Base-by-base conservation (phyloP, 2,797 vertebrate species). In the Smutsia gigantea region DNA sequence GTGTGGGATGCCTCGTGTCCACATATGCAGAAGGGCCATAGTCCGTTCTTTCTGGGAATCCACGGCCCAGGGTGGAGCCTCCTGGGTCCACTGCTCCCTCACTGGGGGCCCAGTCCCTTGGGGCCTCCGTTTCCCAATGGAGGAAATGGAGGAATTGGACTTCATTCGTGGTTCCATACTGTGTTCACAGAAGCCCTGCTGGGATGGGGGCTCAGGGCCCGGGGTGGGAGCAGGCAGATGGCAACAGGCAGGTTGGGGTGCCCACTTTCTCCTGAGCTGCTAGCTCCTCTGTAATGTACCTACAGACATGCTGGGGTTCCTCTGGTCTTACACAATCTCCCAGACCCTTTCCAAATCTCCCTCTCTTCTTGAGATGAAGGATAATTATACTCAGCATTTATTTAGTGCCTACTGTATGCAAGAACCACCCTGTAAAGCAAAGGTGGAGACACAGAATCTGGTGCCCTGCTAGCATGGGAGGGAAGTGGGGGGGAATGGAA, bases 201-300 rank as follows among this genome's bases (percentile, higher is more conserved):
- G 51, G 49, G 21, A 4, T 27, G 6, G 46, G 23, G 23, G 18
- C 51, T 69, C 87, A 57, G 49, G 72, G n/a, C 3, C 55, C 5
- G 4, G 11, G 63, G 17, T 7, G 0, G 27, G 34, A 42, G 29
- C 14, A 2, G n/a, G 55, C 25, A 27, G 29, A 7, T 7, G 4
- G 10, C 5, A 7, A 49, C 17, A 1, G 63, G 57, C 17, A 2
- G 8, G 7, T 6, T 19, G 59, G 63, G 75, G 13, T 9, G 13
- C 86, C 18, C 4, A 2, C 29, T 17, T 66, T 57, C 23, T 31
- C 31, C 27, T 11, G 53, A 46, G n/a, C 9, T 5, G 17, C 17
- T 19, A 12, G 42, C 6, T 8, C 53, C 21, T 4, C 1, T 27
- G 1, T 8, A 9, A 11, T 2, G 5, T 6, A 25, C 39, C 71